A percentile compares a stretch with the other conserved stretches of the same genome.
Conservation (phyloP, 2,888 invertebrate genomes). For the Euzetes globulus region DNA sequence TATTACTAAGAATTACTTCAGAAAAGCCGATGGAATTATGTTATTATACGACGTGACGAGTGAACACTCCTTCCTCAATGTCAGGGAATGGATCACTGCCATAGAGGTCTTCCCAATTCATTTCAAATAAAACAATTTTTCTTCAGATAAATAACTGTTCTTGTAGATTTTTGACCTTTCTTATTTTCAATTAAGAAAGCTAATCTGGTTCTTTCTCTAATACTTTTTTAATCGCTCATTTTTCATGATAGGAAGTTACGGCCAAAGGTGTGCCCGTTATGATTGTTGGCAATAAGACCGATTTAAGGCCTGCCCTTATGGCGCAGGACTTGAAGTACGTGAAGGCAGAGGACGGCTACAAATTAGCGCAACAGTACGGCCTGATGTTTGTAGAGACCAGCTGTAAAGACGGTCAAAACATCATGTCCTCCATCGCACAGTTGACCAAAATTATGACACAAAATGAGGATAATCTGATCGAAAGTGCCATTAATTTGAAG, state of each 20-base stretch:
- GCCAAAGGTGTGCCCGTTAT: conserved; percentile 54
- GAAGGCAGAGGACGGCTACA: conserved; percentile 45
- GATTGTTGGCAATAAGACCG: conserved; percentile 56
- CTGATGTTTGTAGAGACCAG: conserved; percentile 49
- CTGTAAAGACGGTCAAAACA: conserved; percentile 48
- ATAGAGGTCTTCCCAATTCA: conserved; percentile 50
- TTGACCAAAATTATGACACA: conserved; percentile 16
- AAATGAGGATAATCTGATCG: conserved; percentile 11
- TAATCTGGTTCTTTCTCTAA: no score
- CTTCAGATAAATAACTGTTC: no score
- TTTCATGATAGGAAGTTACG: conserved; percentile 51
- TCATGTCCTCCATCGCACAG: conserved; percentile 41
- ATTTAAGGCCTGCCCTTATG: conserved; percentile 50
- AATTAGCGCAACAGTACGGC: conserved; percentile 44
- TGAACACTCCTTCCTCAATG: conserved; percentile 55
- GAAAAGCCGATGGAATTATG: conserved; percentile 57
- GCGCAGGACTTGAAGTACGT: conserved; percentile 45
- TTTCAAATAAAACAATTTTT: neutral
- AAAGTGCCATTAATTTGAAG: neutral
- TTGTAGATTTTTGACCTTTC: no score
- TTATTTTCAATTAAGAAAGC: no score
- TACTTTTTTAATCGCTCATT: no score
- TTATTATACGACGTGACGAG: conserved; percentile 56
- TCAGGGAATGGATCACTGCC: conserved; percentile 56
- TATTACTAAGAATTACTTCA: conserved; percentile 57